Conservation (phyloP, 2,888 invertebrate species). For the Amiota minor region DNA sequence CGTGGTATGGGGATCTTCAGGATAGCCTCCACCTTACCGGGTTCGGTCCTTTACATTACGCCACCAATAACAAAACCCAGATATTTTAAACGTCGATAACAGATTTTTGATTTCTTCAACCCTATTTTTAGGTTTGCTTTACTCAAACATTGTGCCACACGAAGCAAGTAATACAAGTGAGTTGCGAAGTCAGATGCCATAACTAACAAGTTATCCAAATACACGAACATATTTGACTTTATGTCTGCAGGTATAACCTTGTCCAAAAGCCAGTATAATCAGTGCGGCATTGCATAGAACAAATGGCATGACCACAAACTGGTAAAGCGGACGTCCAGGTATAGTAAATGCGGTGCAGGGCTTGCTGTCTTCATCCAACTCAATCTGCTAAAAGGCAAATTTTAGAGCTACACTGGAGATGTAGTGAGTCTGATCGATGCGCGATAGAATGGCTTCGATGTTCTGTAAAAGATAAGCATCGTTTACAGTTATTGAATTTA, state of each 20-base stretch:
- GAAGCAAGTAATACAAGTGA: constrained; percentile 21
- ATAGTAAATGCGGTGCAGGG: constrained; percentile 37
- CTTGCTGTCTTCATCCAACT: constrained; percentile 25
- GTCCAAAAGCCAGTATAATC: constrained; percentile 38
- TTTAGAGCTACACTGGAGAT: constrained; percentile 40
- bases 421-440: constrained; percentile 31
- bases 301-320: constrained; percentile 38
- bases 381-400: constrained; percentile 29
- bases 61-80: constrained; percentile 11
- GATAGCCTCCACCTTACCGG: background rate
- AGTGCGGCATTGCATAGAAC: background rate
- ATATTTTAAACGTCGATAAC: constrained; percentile 30
- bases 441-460: constrained; percentile 25
- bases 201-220: constrained; percentile 38
- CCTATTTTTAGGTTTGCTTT: constrained; percentile 32
- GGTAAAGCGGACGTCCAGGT: constrained; percentile 36
- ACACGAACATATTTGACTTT: constrained; percentile 33
- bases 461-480: background rate
- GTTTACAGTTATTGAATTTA: constrained; percentile 9
- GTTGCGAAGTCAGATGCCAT: constrained; percentile 34
- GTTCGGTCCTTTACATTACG: background rate
- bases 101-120: constrained; percentile 32
- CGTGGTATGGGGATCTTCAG: background rate
- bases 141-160: constrained; percentile 23
- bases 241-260: constrained; percentile 38